These are phyloP conservation scores for Drosophila funebris DNA, from an alignment of 1,140 invertebrate species.

Conservation along the genomic window DNA sequence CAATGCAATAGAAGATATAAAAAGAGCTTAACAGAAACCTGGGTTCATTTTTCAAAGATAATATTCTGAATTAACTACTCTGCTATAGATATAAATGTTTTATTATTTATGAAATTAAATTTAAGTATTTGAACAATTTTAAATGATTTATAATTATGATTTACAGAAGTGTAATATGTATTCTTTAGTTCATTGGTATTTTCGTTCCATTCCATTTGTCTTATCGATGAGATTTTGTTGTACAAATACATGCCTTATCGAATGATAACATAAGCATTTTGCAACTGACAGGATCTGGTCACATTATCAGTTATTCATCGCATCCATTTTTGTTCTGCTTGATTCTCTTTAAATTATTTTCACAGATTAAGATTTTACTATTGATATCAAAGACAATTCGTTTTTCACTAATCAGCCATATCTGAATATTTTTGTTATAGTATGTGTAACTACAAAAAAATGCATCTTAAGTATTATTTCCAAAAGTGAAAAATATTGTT, in stretches of 20 bases:
- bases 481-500: no score
- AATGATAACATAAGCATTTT: neutral
- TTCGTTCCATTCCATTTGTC: neutral
- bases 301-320: slow-evolving; percentile 30
- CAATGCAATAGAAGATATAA: no score
- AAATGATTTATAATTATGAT: no score
- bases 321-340: slow-evolving; percentile 44
- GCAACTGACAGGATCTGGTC: neutral
- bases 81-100: no score
- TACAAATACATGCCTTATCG: neutral
- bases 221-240: neutral
- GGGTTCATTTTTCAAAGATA: no score
- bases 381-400: neutral
- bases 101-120: no score
- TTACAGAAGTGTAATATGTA: no score
- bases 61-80: no score
- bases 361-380: slow-evolving; percentile 83
- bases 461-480: neutral
- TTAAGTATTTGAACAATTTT: no score
- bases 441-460: neutral
- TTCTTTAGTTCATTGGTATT: neutral
- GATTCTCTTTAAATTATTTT: slow-evolving; percentile 33
- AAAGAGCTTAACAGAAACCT: no score
- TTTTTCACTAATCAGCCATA: neutral
- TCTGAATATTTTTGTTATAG: neutral